Base-by-base conservation (phyloP, 2,888 invertebrate species). In the Busseola fusca region DNA sequence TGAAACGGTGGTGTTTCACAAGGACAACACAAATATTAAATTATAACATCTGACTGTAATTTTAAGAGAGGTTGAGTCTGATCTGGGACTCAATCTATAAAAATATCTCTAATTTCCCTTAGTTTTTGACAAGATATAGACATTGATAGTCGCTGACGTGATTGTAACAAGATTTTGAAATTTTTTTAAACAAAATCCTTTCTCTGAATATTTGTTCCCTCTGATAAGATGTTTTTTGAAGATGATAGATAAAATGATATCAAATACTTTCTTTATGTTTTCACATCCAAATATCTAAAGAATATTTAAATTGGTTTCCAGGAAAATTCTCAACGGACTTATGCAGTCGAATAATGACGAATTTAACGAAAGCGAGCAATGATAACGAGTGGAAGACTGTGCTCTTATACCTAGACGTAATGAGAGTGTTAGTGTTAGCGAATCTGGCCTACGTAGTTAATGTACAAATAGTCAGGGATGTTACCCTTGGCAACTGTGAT, bases 381-480 rank as follows among this genome's bases (percentile, higher is more conserved):
- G 94, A 95, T 21, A 90, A 89, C 68, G 95, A 95, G 75, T 93
- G 93, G 92, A 95, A 93, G 81, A 89, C 84, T 73, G 87, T 92
- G 6, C 78, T 93, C 62, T 86, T 95, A 76, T 92, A 94, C 81
- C 89, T 95, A 89, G 92, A 94, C n/a, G 87, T 95, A 74, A 83
- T 95, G 73, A 89, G 89, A 81, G 89, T 89, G 27, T 86, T 95
- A 89, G 93, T 94, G 58, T 85, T 94, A 84, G 91, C 94, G 0
- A 90, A 91, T 78, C 80, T 96, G 83, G 92, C 93, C 69, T 94
- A 93, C 73, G 93, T 96, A 70, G 88, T 94, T 52, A 94, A 95
- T 92, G 95, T 95, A 92, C 93, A 94, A 94, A 92, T 93, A 89
- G 90, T 95, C 85, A 94, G 88, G 85, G 93, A 95, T 58, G 84